Base-by-base conservation (phyloP, 2,888 invertebrate genomes). In the Xestobium rufovillosum region DNA sequence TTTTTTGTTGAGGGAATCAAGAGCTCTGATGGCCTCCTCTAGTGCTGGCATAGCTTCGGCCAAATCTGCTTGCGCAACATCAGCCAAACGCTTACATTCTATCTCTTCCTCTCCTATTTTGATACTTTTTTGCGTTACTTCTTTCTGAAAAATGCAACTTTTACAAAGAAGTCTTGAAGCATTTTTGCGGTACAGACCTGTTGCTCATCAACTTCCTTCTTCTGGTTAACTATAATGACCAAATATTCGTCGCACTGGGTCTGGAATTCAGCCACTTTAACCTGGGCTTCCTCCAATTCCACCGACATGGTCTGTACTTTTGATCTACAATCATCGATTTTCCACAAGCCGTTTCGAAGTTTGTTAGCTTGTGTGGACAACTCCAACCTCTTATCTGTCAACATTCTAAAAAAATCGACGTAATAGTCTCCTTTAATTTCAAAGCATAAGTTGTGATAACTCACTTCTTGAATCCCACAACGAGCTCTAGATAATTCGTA, bases 11-110 rank as follows among this genome's bases (percentile, higher is more conserved):
- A 90, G 61, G 1, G 86, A 73, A 55, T 86, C 84, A 32, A 89
- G 63, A 1, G 88, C 87, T 23, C 71, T 73, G 2, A 86, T 76
- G 14, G 91, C 91, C 52, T 86, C 89, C 23, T 89, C 80, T 1
- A 92, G 65, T 9, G 89, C 88, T 0, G 91, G 92, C 76, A 92
- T 78, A 2, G 88, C 91, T 46, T 81, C 78, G 39, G 83, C 83
- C 32, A 92, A 68, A 66, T 92, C 91, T 12, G 80, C 74, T 61
- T 86, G 78, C 15, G 91, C 91, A 1, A 84, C 72, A 34, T 82
- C 80, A 0, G 89, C 89, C 56, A 91, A 71, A 56, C 78, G 78
- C 64, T 85, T 79, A 60, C 89, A 90, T 53, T 83, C 80, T 3
- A 73, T 69, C 60, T 89, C 87, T 54, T 91, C 90, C 51, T 84